phyloP scores from a whole-genome alignment of 1,140 invertebrate species.

The Hirudo medicinalis region DNA sequence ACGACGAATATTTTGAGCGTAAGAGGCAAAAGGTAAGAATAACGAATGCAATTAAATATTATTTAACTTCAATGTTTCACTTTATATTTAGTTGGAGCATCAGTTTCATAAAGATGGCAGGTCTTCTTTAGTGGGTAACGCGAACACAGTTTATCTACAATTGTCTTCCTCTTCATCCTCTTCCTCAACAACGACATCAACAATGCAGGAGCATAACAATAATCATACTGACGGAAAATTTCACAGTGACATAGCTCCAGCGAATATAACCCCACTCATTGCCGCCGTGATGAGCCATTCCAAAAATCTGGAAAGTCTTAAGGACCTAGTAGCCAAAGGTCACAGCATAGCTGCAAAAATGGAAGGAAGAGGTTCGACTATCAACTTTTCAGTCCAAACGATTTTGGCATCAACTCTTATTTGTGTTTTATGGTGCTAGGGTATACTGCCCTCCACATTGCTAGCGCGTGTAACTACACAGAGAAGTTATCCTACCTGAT shows the following conservation, averaged over 20 bases:
- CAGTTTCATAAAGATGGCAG: too few relatives aligned
- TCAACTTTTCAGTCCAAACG: too few relatives aligned
- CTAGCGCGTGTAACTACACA: neutral
- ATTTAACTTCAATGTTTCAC: too few relatives aligned
- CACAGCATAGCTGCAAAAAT: neutral
- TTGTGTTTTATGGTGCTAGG: neutral
- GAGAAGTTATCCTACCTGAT: neutral
- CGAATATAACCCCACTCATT: neutral
- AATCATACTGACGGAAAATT: too few relatives aligned
- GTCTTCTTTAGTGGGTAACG: neutral
- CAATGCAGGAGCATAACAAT: neutral
- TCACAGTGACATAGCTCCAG: neutral
- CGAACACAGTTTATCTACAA: neutral
- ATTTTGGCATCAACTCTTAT: too few relatives aligned
- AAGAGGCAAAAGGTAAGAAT: too few relatives aligned
- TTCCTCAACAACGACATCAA: slow-evolving; percentile 3
- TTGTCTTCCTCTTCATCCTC: neutral
- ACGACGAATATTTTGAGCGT: too few relatives aligned
- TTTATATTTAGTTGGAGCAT: too few relatives aligned
- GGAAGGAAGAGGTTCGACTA: neutral
- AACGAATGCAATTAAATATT: too few relatives aligned
- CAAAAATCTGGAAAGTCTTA: neutral
- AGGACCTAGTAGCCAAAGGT: neutral
- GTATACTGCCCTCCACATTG: slow-evolving; percentile 1
- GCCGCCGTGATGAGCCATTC: neutral